A percentile compares a stretch with the other conserved stretches of the same genome.
Evolutionary conservation across 1,140 invertebrate species (phyloP).

Genomic region (Ceratitis capitata): DNA sequence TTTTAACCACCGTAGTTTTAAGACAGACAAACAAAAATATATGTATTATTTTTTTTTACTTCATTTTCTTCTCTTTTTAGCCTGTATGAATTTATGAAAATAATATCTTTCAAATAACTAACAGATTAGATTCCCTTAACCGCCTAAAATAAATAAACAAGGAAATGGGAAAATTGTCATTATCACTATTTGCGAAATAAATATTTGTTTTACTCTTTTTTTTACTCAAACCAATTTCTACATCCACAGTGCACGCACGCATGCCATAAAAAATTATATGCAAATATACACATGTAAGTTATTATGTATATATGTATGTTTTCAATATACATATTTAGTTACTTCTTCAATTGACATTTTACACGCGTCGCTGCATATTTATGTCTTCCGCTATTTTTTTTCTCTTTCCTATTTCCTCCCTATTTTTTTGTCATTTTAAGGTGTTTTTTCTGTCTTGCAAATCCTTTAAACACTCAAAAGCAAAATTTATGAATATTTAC

Average conservation of each 20-base stretch:
- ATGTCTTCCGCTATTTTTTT: not conserved
- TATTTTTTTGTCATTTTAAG: not conserved
- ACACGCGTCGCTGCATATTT: slow-evolving; percentile 12
- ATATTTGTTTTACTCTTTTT: not conserved
- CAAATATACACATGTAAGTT: no score
- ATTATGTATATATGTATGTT: no score
- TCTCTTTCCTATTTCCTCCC: no score
- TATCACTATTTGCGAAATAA: not conserved
- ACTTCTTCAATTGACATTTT: slow-evolving; percentile 3
- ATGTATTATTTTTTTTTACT: no score
- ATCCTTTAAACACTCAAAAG: slow-evolving; percentile 12
- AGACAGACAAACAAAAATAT: no score
- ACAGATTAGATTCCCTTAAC: no score
- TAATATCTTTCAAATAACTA: no score
- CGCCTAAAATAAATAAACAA: no score
- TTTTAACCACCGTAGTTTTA: no score
- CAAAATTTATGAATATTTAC: slow-evolving; percentile 28
- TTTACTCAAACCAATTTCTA: not conserved
- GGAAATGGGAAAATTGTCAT: no score
- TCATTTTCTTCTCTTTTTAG: no score
- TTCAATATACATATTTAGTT: not conserved
- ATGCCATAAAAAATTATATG: not conserved
- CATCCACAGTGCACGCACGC: not conserved
- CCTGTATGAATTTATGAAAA: no score
- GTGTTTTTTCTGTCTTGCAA: not conserved